Evolutionary conservation across 2,888 invertebrate genomes (phyloP).

Genomic region (Harpagoxenus sublaevis): DNA sequence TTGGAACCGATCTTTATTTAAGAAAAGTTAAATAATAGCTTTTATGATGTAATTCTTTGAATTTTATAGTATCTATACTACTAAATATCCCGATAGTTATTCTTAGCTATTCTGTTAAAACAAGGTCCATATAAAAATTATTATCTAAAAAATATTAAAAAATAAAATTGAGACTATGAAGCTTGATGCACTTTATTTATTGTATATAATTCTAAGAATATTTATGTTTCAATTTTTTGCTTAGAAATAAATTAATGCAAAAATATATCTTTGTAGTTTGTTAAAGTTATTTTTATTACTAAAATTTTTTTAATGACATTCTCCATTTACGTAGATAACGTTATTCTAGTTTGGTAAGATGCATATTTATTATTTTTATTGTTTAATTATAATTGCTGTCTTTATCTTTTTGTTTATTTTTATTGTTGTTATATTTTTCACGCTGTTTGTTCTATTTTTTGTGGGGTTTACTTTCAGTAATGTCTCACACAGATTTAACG

Average conservation of each 20-base stretch:
- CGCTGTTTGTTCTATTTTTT: neutral
- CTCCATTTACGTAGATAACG: neutral
- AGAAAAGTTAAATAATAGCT: neutral
- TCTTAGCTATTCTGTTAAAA: neutral
- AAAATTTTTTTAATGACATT: neutral
- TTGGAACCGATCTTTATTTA: neutral
- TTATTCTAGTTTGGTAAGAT: neutral
- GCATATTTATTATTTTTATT: neutral
- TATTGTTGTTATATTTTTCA: neutral
- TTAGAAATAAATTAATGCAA: neutral
- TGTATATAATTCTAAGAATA: neutral
- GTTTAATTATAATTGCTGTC: neutral
- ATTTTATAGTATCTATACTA: neutral
- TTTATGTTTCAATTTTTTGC: neutral
- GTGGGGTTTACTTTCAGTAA: neutral
- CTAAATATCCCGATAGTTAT: neutral
- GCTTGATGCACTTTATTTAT: neutral
- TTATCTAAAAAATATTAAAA: neutral
- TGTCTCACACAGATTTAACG: slow-evolving; percentile 17
- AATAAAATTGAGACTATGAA: neutral
- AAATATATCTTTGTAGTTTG: neutral
- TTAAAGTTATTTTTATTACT: neutral
- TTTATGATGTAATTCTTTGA: neutral
- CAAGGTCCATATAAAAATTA: neutral
- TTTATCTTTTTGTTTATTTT: neutral